Evolutionary conservation across 2,888 invertebrate species (phyloP).

Genomic region (Cryptocheilus praepositus): DNA sequence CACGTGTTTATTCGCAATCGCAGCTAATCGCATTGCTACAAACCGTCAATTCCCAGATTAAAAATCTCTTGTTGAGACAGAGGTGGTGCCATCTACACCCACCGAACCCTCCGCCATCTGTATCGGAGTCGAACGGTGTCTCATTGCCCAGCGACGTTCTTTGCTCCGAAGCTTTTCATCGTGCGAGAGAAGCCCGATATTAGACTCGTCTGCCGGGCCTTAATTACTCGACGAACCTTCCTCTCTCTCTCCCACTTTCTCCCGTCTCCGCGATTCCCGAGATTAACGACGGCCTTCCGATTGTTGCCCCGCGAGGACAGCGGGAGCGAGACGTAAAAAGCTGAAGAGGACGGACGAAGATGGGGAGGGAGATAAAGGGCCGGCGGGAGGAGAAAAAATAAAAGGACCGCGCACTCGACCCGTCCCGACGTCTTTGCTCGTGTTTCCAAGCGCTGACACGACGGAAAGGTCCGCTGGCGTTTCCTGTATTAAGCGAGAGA

Average conservation of each 20-base stretch:
- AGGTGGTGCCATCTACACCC: too few relatives aligned
- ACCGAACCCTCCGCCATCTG: too few relatives aligned
- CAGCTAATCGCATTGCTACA: too few relatives aligned
- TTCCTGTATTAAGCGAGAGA: too few relatives aligned
- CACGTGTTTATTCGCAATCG: too few relatives aligned
- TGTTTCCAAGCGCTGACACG: too few relatives aligned
- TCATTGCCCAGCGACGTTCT: neutral
- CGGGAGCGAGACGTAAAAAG: neutral
- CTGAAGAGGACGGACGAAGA: neutral
- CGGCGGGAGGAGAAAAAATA: too few relatives aligned
- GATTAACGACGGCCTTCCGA: slow-evolving; percentile 35
- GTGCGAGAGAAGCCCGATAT: slow-evolving; percentile 26
- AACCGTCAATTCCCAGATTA: too few relatives aligned
- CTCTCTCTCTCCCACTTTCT: neutral
- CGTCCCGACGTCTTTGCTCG: too few relatives aligned
- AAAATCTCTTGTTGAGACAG: neutral
- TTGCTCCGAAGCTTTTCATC: slow-evolving; percentile 6
- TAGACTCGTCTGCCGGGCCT: slow-evolving; percentile 44
- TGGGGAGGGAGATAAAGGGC: too few relatives aligned
- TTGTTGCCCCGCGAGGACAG: slow-evolving; percentile 22
- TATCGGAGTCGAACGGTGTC: neutral
- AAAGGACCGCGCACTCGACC: too few relatives aligned
- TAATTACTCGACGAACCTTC: slow-evolving; percentile 47
- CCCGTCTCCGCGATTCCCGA: slow-evolving; percentile 28
- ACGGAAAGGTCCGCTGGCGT: too few relatives aligned